phyloP scores from a whole-genome alignment of 2,113 vertebrate species.

The Ceuthmochares aereus region DNA sequence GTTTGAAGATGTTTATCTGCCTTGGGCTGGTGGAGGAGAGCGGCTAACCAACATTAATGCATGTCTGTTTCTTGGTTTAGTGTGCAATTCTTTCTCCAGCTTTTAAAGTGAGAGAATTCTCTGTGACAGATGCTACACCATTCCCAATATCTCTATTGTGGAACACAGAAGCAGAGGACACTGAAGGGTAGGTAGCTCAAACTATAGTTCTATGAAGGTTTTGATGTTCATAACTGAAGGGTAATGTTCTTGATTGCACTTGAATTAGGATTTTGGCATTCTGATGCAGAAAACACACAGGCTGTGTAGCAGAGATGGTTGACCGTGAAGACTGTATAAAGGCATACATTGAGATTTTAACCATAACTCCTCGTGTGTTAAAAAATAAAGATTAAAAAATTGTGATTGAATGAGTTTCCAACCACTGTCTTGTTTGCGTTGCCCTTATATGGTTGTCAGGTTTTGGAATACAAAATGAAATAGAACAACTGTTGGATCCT shows the following conservation, averaged over 20 bases:
- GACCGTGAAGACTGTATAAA: not conserved
- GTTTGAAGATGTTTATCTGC: not conserved
- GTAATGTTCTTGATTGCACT: not conserved
- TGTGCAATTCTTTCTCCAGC: constrained; percentile 85
- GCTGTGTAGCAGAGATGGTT: accelerated
- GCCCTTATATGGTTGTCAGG: not conserved
- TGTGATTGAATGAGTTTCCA: not conserved
- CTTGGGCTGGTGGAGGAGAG: not conserved
- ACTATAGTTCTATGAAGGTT: not conserved
- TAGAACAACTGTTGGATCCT: not conserved
- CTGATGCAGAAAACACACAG: not conserved
- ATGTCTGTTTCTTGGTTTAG: constrained; percentile 43
- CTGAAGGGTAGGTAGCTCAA: constrained; percentile 77
- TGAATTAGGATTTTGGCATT: not conserved
- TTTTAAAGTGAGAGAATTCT: constrained; percentile 86
- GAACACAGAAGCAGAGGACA: constrained; percentile 80
- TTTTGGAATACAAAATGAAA: not conserved
- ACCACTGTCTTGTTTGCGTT: not conserved
- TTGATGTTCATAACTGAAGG: not conserved
- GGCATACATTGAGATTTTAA: not conserved
- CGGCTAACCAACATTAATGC: not conserved
- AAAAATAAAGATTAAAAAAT: not conserved
- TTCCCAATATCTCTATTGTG: constrained; percentile 83
- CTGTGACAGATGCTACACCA: constrained; percentile 81
- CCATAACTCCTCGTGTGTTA: not conserved